A percentile compares a stretch with the other conserved stretches of the same genome.
These are phyloP conservation scores for Margarornis squamiger DNA, from an alignment of 2,797 vertebrate genomes.

Conservation along the genomic window DNA sequence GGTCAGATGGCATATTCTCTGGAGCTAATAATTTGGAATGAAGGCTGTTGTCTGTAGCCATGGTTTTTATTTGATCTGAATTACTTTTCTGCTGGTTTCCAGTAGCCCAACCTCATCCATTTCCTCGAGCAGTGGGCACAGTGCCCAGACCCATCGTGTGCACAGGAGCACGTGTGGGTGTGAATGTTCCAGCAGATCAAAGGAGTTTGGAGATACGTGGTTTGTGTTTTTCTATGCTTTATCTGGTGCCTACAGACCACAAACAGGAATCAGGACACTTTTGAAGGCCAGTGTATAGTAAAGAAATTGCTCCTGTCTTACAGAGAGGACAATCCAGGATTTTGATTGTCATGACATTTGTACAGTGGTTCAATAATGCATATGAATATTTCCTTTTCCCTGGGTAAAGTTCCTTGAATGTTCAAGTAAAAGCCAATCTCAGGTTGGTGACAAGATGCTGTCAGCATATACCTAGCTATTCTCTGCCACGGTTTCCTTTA, in stretches of 20 bases:
- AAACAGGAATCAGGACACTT: not conserved
- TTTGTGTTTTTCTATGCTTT: not conserved
- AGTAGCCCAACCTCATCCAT: not conserved
- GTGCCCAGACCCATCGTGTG: accelerated
- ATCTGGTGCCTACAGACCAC: not conserved
- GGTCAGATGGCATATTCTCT: not conserved
- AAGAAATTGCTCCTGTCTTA: not conserved
- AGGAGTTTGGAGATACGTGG: accelerated
- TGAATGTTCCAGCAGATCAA: not conserved
- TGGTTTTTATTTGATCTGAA: not conserved
- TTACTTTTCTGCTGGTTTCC: not conserved
- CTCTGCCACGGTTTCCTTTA: not conserved
- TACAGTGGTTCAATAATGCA: not conserved
- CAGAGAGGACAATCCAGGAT: not conserved
- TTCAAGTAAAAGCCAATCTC: not conserved
- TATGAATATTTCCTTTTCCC: not conserved
- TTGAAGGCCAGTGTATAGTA: not conserved
- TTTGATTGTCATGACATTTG: not conserved
- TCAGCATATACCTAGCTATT: not conserved
- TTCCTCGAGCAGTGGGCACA: not conserved
- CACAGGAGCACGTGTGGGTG: accelerated
- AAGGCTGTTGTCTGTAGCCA: not conserved
- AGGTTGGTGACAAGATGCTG: not conserved
- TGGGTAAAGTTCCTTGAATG: not conserved
- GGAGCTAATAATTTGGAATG: not conserved